Evolutionary conservation across 1,140 invertebrate species (phyloP).

Genomic region (Macrostomum lignano): DNA sequence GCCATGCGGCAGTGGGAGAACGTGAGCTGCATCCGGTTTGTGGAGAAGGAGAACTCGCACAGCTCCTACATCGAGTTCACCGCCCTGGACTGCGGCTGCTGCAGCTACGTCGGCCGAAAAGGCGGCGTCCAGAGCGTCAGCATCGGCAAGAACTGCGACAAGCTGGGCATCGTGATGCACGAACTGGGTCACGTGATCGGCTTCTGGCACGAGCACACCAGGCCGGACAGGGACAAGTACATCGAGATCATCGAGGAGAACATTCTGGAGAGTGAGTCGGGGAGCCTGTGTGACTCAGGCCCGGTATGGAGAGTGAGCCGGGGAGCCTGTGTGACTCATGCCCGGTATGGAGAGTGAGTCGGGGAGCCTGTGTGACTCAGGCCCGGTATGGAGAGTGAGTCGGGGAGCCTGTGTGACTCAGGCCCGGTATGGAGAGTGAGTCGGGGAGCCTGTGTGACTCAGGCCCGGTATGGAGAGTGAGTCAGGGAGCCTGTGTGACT

Average conservation of each 20-base stretch:
- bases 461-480: no score
- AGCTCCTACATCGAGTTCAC: conserved; percentile 83
- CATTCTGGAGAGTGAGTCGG: conserved; percentile 83
- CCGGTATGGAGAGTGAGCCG: no score
- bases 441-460: no score
- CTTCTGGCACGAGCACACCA: conserved; percentile 91
- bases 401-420: no score
- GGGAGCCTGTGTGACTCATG: no score
- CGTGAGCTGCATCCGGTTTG: conserved; percentile 85
- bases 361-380: no score
- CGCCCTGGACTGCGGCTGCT: conserved; percentile 76
- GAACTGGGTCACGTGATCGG: conserved; percentile 91
- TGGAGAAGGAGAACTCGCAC: conserved; percentile 58
- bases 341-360: no score
- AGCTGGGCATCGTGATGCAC: conserved; percentile 94
- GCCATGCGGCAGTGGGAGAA: conserved; percentile 99
- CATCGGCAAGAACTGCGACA: conserved; percentile 95
- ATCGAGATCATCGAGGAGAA: conserved; percentile 48
- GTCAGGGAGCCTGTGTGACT: no score
- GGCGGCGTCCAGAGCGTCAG: conserved; percentile 86
- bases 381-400: no score
- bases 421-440: no score
- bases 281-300: no score
- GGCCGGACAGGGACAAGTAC: conserved; percentile 54
- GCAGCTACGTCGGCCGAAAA: conserved; percentile 83